phyloP scores from a whole-genome alignment of 2,113 vertebrate genomes.

The Atrichornis clamosus region DNA sequence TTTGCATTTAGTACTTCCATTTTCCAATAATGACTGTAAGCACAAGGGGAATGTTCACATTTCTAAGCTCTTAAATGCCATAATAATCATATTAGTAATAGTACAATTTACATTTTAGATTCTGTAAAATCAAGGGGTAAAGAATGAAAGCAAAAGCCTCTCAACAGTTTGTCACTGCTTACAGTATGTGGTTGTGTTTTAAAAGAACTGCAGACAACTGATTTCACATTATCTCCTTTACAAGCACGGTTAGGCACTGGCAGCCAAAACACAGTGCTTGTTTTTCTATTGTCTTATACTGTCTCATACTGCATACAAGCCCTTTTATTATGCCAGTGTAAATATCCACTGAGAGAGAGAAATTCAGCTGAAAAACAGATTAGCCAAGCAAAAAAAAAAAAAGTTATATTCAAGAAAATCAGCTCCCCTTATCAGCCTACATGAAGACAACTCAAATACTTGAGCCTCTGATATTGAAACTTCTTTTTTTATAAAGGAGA shows the following conservation, averaged over 20 bases:
- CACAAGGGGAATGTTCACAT: neutral
- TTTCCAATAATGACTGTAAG: neutral
- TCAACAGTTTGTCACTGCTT: neutral
- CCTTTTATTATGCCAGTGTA: neutral
- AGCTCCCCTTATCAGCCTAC: neutral
- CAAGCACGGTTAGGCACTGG: neutral
- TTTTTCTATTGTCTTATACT: neutral
- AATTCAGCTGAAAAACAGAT: neutral
- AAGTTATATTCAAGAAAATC: neutral
- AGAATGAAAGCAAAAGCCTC: neutral
- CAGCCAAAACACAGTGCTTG: neutral
- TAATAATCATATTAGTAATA: neutral
- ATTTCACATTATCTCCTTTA: neutral
- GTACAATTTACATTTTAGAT: neutral
- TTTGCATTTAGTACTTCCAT: constrained; percentile 1
- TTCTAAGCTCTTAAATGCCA: neutral
- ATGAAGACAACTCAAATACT: neutral
- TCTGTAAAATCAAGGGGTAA: neutral
- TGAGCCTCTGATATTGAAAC: neutral
- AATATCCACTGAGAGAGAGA: neutral
- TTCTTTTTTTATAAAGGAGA: neutral
- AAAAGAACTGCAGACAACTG: neutral
- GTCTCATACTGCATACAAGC: neutral
- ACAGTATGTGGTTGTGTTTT: neutral
- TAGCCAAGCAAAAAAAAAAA: no score